phyloP scores from a whole-genome alignment of 2,113 vertebrate genomes.

The Stercorarius parasiticus region DNA sequence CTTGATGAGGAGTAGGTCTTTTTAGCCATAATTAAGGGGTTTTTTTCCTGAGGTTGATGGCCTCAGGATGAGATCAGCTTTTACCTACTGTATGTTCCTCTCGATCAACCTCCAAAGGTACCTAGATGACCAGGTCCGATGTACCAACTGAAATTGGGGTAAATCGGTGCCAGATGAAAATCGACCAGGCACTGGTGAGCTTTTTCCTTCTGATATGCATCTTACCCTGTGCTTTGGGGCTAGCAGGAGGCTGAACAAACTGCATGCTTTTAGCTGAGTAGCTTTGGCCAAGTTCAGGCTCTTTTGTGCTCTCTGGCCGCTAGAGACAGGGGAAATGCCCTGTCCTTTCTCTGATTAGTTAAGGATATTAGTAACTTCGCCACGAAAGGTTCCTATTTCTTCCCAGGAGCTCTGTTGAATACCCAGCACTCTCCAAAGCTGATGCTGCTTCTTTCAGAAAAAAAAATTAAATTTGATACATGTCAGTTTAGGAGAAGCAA shows the following conservation, averaged over 20 bases:
- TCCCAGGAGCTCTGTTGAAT: neutral
- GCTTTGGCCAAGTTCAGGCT: neutral
- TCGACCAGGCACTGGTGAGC: rapidly evolving
- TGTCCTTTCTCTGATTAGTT: neutral
- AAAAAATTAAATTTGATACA: too few relatives aligned
- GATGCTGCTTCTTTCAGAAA: neutral
- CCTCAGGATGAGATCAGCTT: neutral
- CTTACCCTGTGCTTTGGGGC: neutral
- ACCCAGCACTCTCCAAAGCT: neutral
- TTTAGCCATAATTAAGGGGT: neutral
- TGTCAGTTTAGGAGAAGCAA: neutral
- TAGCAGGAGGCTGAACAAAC: neutral
- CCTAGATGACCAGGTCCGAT: neutral
- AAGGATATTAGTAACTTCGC: neutral
- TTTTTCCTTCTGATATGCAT: neutral
- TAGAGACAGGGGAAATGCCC: neutral
- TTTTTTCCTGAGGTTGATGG: neutral
- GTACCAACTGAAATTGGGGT: neutral
- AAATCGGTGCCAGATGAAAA: neutral
- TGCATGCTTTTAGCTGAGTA: neutral
- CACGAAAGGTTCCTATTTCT: neutral
- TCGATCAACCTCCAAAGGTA: neutral
- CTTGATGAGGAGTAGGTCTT: neutral
- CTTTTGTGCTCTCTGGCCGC: neutral
- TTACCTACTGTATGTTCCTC: neutral